phyloP scores from a whole-genome alignment of 2,797 vertebrate genomes.

The Megalops cyprinoides region DNA sequence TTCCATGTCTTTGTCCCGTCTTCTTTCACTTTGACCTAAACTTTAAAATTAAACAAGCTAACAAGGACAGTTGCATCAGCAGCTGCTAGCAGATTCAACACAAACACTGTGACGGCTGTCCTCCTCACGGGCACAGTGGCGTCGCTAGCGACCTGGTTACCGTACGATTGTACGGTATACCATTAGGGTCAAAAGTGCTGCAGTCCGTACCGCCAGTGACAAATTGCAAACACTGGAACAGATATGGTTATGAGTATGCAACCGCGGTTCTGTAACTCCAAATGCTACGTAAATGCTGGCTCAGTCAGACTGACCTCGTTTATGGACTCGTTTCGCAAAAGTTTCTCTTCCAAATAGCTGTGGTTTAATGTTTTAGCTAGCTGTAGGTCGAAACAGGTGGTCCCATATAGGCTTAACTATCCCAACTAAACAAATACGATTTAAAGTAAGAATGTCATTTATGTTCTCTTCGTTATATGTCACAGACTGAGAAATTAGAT shows the following conservation, averaged over 20 bases:
- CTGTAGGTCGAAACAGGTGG: background rate
- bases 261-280: background rate
- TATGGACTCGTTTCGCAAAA: background rate
- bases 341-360: background rate
- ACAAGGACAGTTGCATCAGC: background rate
- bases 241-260: background rate
- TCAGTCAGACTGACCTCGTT: background rate
- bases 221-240: background rate
- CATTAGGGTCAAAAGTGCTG: background rate
- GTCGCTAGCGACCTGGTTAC: slow-evolving; percentile 18
- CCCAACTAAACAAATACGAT: background rate
- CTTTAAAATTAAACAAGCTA: background rate
- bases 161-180: background rate
- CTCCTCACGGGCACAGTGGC: background rate
- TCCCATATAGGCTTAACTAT: background rate
- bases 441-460: background rate
- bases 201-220: background rate
- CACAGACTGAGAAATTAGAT: background rate
- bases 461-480: background rate
- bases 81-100: too few relatives aligned
- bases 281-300: background rate
- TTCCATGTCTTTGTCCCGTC: slow-evolving; percentile 62
- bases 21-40: background rate
- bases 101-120: background rate
- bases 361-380: background rate